Conservation (phyloP, 2,888 invertebrate species). For the Nephrotoma guestfalica region DNA sequence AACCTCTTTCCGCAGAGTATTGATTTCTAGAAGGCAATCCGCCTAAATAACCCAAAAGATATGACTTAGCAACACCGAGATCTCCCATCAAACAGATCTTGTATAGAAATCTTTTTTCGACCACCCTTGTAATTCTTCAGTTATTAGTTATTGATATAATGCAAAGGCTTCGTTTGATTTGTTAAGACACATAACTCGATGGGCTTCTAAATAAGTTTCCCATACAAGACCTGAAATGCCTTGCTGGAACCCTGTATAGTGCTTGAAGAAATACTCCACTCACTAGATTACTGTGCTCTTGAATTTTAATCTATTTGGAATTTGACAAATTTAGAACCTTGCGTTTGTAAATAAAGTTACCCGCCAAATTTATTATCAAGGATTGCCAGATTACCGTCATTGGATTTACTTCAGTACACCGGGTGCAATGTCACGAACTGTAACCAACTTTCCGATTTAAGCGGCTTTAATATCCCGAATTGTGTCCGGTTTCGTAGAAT, state of each 20-base stretch:
- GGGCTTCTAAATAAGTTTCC: conserved; percentile 92
- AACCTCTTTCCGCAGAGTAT: conserved; percentile 92
- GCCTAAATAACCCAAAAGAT: conserved; percentile 86
- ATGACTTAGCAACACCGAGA: conserved; percentile 98
- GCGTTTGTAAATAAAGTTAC: conserved; percentile 82
- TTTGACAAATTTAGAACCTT: conserved; percentile 94
- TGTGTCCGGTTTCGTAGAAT: conserved; percentile 59
- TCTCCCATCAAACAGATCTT: conserved; percentile 97
- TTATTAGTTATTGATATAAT: conserved; percentile 54
- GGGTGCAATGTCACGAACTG: conserved; percentile 79
- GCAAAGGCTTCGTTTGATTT: conserved; percentile 72
- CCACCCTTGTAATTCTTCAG: conserved; percentile 66
- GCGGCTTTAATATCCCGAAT: conserved; percentile 89
- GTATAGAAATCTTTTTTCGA: conserved; percentile 85
- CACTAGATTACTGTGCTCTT: conserved; percentile 97
- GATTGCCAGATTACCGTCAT: conserved; percentile 88
- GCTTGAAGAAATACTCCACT: conserved; percentile 88
- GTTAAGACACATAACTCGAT: conserved; percentile 55
- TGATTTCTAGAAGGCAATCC: conserved; percentile 86
- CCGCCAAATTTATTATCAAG: conserved; percentile 89
- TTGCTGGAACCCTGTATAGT: conserved; percentile 70
- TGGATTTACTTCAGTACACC: conserved; percentile 95
- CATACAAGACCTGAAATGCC: conserved; percentile 76
- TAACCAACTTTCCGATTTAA: conserved; percentile 81
- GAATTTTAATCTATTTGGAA: conserved; percentile 97